These are phyloP conservation scores for Agrotis exclamationis DNA, from an alignment of 2,888 invertebrate genomes.

Conservation along the genomic window DNA sequence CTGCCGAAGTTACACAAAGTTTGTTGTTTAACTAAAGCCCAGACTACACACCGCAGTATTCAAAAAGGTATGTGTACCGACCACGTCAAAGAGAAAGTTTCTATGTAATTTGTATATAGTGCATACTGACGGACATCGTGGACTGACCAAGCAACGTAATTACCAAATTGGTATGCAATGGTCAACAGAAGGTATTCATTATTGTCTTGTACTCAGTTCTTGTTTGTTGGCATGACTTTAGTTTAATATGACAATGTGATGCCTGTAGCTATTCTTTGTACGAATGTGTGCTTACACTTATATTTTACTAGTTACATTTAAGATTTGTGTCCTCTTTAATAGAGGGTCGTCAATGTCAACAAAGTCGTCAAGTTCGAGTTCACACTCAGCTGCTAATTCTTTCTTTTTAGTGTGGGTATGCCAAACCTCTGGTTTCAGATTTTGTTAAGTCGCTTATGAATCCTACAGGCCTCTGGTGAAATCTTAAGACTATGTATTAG, in stretches of 20 bases:
- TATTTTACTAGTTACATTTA: too few species aligned
- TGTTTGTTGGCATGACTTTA: background rate
- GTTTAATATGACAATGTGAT: background rate
- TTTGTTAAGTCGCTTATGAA: too few species aligned
- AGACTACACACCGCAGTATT: conserved; percentile 65
- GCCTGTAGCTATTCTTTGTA: background rate
- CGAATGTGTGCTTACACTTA: background rate
- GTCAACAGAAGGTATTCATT: conserved; percentile 6
- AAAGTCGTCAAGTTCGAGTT: too few species aligned
- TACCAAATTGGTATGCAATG: conserved; percentile 44
- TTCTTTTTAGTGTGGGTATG: too few species aligned
- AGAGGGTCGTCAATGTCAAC: background rate
- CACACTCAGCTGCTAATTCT: too few species aligned
- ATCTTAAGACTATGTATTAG: too few species aligned
- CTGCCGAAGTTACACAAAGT: conserved; percentile 55
- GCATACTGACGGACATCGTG: conserved; percentile 56
- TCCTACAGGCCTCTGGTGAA: too few species aligned
- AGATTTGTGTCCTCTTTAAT: background rate
- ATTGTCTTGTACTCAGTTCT: conserved; percentile 8
- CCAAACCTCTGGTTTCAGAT: too few species aligned
- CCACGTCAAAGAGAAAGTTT: conserved; percentile 77
- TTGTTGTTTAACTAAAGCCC: conserved; percentile 60
- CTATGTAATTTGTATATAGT: conserved; percentile 73
- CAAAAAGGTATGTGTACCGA: conserved; percentile 67
- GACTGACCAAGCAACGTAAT: conserved; percentile 38